Conservation (phyloP, 37 sponge, comb jelly and placozoan species). For the Geodia barretti region DNA sequence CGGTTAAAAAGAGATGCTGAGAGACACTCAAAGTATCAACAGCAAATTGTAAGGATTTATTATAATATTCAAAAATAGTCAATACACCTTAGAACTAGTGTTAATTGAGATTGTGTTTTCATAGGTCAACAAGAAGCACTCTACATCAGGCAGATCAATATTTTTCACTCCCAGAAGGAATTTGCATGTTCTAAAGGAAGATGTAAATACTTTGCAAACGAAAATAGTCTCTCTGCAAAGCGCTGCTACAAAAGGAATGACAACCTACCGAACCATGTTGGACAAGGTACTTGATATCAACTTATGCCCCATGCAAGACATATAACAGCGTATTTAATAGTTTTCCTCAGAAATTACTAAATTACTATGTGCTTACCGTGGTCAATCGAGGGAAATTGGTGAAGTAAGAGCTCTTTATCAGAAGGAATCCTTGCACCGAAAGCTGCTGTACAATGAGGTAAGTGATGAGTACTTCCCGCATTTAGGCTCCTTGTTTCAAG, state of each 20-base stretch:
- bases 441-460: slow-evolving; percentile 79
- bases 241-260: slow-evolving; percentile 34
- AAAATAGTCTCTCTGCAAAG: slow-evolving; percentile 28
- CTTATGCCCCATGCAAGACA: no score
- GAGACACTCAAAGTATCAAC: slow-evolving; percentile 22
- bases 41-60: slow-evolving; percentile 22
- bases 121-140: no score
- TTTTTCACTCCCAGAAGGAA: no score
- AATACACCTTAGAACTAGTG: no score
- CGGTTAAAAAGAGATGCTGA: slow-evolving; percentile 39
- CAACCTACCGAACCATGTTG: neutral
- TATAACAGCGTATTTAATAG: no score
- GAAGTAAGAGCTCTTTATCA: slow-evolving; percentile 72
- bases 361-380: slow-evolving; percentile 14
- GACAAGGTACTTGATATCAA: slow-evolving; percentile 1
- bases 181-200: slow-evolving; percentile 41
- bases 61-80: no score
- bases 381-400: slow-evolving; percentile 36
- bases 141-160: no score
- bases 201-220: slow-evolving; percentile 23
- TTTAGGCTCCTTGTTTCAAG: no score
- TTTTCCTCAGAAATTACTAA: slow-evolving; percentile 18
- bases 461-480: neutral
- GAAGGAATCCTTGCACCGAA: slow-evolving; percentile 75
- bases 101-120: neutral